Evolutionary conservation across 2,797 vertebrate species (phyloP), one percentile per base, ranked within the genome.

Genomic region (Oryzias sinensis): DNA sequence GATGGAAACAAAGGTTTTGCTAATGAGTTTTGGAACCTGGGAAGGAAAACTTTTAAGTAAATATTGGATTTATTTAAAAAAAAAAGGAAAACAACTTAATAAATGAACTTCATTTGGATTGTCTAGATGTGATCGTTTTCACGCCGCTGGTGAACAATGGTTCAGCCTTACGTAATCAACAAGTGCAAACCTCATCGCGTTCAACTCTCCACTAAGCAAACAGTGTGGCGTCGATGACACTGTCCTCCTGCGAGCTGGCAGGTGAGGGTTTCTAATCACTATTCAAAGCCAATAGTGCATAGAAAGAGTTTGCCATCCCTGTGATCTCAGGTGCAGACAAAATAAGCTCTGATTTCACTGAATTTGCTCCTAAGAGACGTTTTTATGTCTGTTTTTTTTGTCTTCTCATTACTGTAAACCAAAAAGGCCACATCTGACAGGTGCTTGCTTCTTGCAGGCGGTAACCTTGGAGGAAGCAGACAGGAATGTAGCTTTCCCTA

Each of bases 391-490:
- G 49, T 67, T 78, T 77, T 70, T 74, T 24, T 20, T 14, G 1
- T 65, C 56, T 59, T 56, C 43, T 20, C 48, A 45, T 74, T 67
- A 49, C 52, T 53, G 43, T 45, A 45, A 68, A 52, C 67, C 68
- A 67, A 56, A 49, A 83, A 66, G 40, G 69, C 72, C 70, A 88
- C 82, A 84, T 91, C 88, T 90, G 85, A 80, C 90, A 89, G 87
- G 88, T 92, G 90, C 77, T 85, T 2, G 74, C 81, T 74, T 79
- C 66, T 33, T 77, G 83, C 78, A 60, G 76, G 67, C 82, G 65
- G 84, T 84, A 90, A 88, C 91, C 92, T 93, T 93, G 91, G 84
- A 91, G 86, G 81, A 88, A 88, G 81, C 71, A 76, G 82, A 87
- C 78, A 71, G 88, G 91, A 91, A 91, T 89, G 90, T 53, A 77